Evolutionary conservation across 2,888 invertebrate species (phyloP).

Genomic region (Gonocerus acuteangulatus): DNA sequence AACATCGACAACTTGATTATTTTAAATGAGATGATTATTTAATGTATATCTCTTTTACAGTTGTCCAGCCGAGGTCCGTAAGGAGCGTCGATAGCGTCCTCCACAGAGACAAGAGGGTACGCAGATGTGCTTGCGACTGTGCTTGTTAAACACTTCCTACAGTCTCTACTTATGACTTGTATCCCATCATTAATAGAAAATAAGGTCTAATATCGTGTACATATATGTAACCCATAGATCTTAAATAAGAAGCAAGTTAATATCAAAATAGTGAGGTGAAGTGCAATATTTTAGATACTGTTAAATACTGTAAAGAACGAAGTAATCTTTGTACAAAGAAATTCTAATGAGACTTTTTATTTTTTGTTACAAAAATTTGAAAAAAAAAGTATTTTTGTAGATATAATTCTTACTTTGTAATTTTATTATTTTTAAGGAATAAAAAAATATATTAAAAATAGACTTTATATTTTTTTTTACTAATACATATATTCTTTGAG

Average conservation of each 20-base stretch:
- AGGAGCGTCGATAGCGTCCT: conserved; percentile 53
- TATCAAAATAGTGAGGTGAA: background rate
- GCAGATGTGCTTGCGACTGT: conserved; percentile 70
- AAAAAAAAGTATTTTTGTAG: conserved; percentile 20
- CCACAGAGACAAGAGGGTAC: conserved; percentile 57
- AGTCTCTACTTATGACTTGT: background rate
- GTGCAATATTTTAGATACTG: too few relatives aligned
- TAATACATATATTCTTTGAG: too few relatives aligned
- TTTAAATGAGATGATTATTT: too few relatives aligned
- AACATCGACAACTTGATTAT: too few relatives aligned
- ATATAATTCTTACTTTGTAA: conserved; percentile 16
- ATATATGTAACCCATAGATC: conserved; percentile 14
- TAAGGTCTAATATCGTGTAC: conserved; percentile 17
- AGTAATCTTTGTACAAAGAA: conserved; percentile 6
- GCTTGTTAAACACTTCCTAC: conserved; percentile 40
- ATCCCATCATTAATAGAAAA: background rate
- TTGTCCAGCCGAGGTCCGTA: conserved; percentile 71
- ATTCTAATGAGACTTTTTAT: background rate
- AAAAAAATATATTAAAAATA: too few relatives aligned
- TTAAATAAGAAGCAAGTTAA: conserved; percentile 3
- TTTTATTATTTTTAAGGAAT: conserved; percentile 14
- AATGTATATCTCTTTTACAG: too few relatives aligned
- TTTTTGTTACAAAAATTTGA: conserved; percentile 1
- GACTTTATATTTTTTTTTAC: too few relatives aligned
- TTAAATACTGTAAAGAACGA: background rate